Evolutionary conservation across 2,113 vertebrate genomes (phyloP).

Genomic region (Parus major): DNA sequence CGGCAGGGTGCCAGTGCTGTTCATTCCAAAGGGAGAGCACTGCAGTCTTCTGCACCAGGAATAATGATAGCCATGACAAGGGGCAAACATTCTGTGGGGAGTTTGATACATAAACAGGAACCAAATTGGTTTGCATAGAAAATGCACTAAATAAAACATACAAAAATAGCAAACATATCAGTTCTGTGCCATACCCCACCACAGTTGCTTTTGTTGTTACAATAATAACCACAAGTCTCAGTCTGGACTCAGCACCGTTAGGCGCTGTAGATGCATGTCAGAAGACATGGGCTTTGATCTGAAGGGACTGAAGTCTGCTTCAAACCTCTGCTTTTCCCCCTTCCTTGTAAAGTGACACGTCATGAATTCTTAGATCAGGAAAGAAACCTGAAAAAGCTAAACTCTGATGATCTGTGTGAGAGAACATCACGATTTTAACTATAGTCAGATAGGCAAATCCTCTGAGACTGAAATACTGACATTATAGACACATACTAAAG

Average conservation of each 20-base stretch:
- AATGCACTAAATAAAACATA: background rate
- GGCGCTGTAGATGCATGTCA: rapidly evolving
- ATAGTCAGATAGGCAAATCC: background rate
- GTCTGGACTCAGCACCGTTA: background rate
- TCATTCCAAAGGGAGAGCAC: background rate
- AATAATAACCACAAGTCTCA: background rate
- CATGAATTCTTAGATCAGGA: background rate
- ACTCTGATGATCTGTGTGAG: background rate
- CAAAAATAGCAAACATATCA: background rate
- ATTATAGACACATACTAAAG: background rate
- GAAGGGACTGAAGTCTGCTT: background rate
- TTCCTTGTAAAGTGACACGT: background rate
- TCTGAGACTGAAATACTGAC: background rate
- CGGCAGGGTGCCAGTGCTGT: background rate
- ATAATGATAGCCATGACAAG: background rate
- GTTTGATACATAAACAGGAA: background rate
- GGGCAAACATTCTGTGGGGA: background rate
- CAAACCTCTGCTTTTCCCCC: background rate
- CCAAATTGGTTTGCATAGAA: background rate
- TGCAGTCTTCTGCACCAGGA: background rate
- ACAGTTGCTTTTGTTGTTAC: background rate
- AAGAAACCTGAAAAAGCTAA: background rate
- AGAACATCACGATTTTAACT: background rate
- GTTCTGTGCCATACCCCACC: background rate
- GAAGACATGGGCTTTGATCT: background rate